A percentile compares a stretch with the other conserved stretches of the same genome.
Conservation (phyloP, 2,888 invertebrate species). For the Coelopa pilipes region DNA sequence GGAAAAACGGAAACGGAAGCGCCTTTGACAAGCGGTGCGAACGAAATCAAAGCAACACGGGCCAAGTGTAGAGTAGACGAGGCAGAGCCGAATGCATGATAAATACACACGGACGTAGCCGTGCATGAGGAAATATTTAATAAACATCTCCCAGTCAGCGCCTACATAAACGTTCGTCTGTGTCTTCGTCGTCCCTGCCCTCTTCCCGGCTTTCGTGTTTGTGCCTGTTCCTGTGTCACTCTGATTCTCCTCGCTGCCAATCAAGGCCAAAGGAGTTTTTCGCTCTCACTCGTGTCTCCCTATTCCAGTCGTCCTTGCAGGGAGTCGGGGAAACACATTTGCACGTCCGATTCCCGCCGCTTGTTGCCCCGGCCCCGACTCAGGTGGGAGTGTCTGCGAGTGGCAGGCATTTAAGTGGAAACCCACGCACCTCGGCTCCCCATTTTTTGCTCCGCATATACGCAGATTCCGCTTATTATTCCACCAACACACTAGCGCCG, state of each 20-base stretch:
- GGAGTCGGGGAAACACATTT: no score
- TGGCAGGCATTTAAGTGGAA: neutral
- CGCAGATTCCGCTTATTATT: no score
- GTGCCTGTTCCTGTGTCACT: neutral
- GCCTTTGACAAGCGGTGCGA: constrained; percentile 4
- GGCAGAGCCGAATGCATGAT: neutral
- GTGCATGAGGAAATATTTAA: neutral
- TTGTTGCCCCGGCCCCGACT: no score
- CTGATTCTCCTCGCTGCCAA: constrained; percentile 1
- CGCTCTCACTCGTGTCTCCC: neutral
- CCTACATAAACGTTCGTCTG: neutral
- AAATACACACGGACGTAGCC: neutral
- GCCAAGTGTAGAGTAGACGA: neutral
- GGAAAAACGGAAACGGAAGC: constrained; percentile 1
- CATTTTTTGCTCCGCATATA: neutral
- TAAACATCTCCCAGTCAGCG: neutral
- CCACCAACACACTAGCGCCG: no score
- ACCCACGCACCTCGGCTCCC: neutral
- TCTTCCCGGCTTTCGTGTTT: neutral
- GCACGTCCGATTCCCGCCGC: no score
- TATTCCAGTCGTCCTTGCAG: neutral
- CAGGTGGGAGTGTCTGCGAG: neutral
- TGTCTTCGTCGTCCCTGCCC: neutral
- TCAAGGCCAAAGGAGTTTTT: neutral
- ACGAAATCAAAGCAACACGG: neutral